Evolutionary conservation across 2,888 invertebrate species (phyloP), one percentile per base, ranked within the genome.

Genomic region (Tipula confusa): DNA sequence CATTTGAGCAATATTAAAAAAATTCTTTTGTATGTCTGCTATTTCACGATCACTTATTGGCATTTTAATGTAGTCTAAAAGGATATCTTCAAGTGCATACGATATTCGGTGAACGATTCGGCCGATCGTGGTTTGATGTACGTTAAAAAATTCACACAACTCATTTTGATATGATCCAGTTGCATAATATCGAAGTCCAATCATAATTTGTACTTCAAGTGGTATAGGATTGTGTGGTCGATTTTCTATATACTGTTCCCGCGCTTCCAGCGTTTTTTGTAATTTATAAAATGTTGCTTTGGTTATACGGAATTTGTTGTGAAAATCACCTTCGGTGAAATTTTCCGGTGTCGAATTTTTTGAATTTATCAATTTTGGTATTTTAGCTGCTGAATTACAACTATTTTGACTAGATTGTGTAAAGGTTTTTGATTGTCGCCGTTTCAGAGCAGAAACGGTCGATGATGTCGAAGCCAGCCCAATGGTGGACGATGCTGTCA

Each of bases 141-240:
- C 80, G 6, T 31, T 80, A 80, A 80, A 80, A 80, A 29, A 80
- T 3, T 80, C 80, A n/a, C 80, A 80, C 15, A 80, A 29, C 15
- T 80, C 80, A 29, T 80, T 80, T 80, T 80, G 80, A 80, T 80
- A 80, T 80, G 80, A 80, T 6, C 80, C 80, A 15, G 80, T 80
- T 80, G 80, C 80, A 80, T 80, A 80, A 31, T 80, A 80, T 31
- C 80, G 29, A 15, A 80, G 15, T 80, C 80, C 80, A 80, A 80
- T 80, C 80, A 80, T 80, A 15, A 80, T 29, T 80, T 80, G 80
- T 15, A 80, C 80, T 29, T 80, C 29, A 15, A 80, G 80, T 29
- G 80, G 80, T 80, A 80, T 80, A 6, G 80, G 80, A 80, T 80
- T 80, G 9, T 80, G 80, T 7, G 80, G 80, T 5, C 80, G 80